Conservation (phyloP, 2,797 vertebrate species). For the Lindbergichthys nudifrons region DNA sequence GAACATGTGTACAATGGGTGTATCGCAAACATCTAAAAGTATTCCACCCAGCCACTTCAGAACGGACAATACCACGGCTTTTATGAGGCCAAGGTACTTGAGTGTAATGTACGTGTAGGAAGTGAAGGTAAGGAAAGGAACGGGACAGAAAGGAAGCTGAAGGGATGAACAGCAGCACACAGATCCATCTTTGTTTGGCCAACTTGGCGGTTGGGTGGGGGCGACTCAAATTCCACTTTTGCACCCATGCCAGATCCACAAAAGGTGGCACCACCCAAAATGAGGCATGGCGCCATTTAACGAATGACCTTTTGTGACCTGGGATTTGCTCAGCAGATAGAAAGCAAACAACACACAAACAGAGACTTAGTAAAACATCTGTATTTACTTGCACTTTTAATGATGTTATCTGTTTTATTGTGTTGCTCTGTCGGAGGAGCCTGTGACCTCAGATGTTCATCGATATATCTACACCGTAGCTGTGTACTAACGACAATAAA, state of each 20-base stretch:
- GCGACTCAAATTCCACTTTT: constrained; percentile 53
- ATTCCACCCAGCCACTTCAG: constrained; percentile 66
- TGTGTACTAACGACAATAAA: no score
- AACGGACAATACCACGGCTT: constrained; percentile 51
- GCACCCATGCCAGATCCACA: constrained; percentile 50
- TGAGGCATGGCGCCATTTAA: constrained; percentile 42
- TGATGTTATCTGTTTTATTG: no score
- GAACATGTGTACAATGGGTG: constrained; percentile 78
- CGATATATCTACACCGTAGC: no score
- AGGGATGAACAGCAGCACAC: constrained; percentile 31
- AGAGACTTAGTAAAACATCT: constrained; percentile 36
- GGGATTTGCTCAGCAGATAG: constrained; percentile 68
- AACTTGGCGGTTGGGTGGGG: constrained; percentile 42
- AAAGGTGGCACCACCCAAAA: constrained; percentile 47
- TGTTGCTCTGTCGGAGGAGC: no score
- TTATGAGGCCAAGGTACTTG: constrained; percentile 26
- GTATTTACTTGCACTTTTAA: neutral
- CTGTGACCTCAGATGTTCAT: no score
- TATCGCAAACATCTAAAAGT: constrained; percentile 69
- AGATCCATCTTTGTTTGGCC: constrained; percentile 63
- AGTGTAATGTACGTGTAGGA: neutral
- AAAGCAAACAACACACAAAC: constrained; percentile 53
- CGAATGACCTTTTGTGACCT: constrained; percentile 65
- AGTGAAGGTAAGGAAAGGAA: constrained; percentile 41
- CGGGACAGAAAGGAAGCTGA: neutral